A percentile compares a stretch with the other conserved stretches of the same genome.
These are phyloP conservation scores for Sminthurinus aureus DNA, from an alignment of 2,888 invertebrate genomes.

Conservation along the genomic window DNA sequence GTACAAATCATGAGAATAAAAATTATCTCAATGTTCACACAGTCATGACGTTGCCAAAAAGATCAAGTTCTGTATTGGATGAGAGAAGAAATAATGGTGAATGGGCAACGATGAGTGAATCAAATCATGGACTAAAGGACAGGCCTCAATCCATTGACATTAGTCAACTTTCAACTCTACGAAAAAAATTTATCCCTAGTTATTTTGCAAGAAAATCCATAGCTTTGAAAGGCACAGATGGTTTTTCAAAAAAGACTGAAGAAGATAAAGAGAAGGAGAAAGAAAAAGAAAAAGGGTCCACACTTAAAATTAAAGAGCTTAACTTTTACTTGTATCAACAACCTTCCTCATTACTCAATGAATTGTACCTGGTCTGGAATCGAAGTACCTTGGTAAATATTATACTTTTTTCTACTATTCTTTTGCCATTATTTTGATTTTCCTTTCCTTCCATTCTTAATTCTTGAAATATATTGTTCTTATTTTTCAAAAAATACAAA, in stretches of 20 bases:
- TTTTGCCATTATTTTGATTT: neutral
- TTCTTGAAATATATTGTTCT: neutral
- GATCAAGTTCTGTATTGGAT: slow-evolving; percentile 36
- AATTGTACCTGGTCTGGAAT: slow-evolving; percentile 58
- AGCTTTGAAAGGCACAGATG: slow-evolving; percentile 14
- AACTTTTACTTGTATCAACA: slow-evolving; percentile 57
- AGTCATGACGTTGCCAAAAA: neutral
- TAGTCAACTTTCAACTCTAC: slow-evolving; percentile 43
- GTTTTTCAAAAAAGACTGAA: neutral
- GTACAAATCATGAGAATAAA: neutral
- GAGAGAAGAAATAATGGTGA: slow-evolving; percentile 3
- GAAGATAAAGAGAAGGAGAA: neutral
- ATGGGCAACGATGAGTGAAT: neutral
- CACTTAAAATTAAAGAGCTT: slow-evolving; percentile 39
- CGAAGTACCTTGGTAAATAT: slow-evolving; percentile 56
- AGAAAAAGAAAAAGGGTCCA: neutral
- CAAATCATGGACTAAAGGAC: slow-evolving; percentile 16
- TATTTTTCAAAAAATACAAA: neutral
- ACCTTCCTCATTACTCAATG: slow-evolving; percentile 56
- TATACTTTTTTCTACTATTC: neutral
- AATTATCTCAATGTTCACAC: neutral
- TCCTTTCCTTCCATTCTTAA: neutral
- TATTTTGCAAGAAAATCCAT: slow-evolving; percentile 14
- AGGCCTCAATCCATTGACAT: slow-evolving; percentile 49
- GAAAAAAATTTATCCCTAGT: slow-evolving; percentile 41